Conservation (phyloP, 2,888 invertebrate species). For the Drosophila tanythrix region DNA sequence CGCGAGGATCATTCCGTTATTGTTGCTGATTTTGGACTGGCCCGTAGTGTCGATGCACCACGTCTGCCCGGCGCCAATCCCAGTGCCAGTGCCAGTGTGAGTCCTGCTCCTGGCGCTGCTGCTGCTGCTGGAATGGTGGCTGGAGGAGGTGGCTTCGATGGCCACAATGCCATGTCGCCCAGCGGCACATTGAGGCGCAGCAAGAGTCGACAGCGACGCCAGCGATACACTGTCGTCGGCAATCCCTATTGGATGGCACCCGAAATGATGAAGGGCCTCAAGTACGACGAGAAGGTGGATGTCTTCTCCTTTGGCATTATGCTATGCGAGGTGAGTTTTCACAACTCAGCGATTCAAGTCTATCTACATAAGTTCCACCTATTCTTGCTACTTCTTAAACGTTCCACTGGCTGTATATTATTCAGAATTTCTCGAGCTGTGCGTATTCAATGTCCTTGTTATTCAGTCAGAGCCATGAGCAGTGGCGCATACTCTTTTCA, state of each 20-base stretch:
- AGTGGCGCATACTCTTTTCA: too few species aligned
- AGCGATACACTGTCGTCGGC: conserved; percentile 97
- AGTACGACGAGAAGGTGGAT: conserved; percentile 98
- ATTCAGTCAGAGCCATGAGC: neutral
- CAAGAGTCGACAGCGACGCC: conserved; percentile 90
- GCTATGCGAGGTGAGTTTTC: conserved; percentile 91
- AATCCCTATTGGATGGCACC: conserved; percentile 99
- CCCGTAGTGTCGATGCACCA: conserved; percentile 89
- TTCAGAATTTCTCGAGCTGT: neutral
- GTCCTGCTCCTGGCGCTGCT: conserved; percentile 7
- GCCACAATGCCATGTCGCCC: conserved; percentile 53
- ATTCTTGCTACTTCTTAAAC: neutral
- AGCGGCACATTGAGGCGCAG: conserved; percentile 86
- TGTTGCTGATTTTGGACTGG: conserved; percentile 97
- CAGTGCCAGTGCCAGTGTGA: conserved; percentile 9
- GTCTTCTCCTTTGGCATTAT: conserved; percentile 98
- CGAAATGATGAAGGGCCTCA: conserved; percentile 98
- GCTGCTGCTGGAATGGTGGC: neutral
- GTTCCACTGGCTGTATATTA: neutral
- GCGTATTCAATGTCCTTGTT: neutral
- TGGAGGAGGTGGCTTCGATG: conserved; percentile 15
- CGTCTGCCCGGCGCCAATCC: conserved; percentile 42
- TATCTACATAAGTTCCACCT: too few species aligned
- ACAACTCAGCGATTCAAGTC: neutral
- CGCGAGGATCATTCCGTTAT: conserved; percentile 96